Percentiles rank a stretch among this genome's conserved stretches.
Evolutionary conservation across 2,113 vertebrate species (phyloP).

Genomic region (Upupa epops): DNA sequence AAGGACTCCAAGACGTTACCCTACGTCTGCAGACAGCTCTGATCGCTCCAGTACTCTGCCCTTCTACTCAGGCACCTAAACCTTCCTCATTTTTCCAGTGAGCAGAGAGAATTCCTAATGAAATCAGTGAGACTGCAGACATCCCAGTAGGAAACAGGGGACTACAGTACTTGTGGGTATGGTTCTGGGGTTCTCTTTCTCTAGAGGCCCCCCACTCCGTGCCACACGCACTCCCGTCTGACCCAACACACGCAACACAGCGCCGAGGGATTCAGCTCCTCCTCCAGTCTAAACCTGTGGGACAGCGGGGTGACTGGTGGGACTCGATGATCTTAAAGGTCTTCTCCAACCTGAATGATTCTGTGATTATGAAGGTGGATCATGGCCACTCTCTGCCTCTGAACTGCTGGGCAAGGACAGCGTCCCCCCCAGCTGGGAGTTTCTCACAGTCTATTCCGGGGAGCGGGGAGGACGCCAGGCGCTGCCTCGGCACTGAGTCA

Average conservation of each 20-base stretch:
- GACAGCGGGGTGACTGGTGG: not conserved
- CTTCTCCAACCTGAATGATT: too few relatives aligned
- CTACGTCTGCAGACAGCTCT: rapidly evolving
- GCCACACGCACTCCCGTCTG: not conserved
- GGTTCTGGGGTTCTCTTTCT: not conserved
- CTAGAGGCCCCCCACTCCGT: not conserved
- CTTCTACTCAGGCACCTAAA: not conserved
- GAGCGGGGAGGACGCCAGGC: not conserved
- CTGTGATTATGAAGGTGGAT: not conserved
- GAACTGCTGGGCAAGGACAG: not conserved
- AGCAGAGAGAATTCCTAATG: not conserved
- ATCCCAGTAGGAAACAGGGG: not conserved
- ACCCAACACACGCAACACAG: not conserved
- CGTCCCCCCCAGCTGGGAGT: not conserved
- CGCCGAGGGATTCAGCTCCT: not conserved
- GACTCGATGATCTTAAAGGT: too few relatives aligned
- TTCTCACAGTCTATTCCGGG: not conserved
- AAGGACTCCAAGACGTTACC: not conserved
- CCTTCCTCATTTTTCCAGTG: not conserved
- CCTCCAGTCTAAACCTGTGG: not conserved
- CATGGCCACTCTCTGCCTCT: not conserved
- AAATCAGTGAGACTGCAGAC: not conserved
- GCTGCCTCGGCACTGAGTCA: not conserved
- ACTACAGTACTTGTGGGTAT: not conserved
- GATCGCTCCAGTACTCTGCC: not conserved